Evolutionary conservation across 2,113 vertebrate species (phyloP).

Genomic region (Plecturocebus donacophilus): DNA sequence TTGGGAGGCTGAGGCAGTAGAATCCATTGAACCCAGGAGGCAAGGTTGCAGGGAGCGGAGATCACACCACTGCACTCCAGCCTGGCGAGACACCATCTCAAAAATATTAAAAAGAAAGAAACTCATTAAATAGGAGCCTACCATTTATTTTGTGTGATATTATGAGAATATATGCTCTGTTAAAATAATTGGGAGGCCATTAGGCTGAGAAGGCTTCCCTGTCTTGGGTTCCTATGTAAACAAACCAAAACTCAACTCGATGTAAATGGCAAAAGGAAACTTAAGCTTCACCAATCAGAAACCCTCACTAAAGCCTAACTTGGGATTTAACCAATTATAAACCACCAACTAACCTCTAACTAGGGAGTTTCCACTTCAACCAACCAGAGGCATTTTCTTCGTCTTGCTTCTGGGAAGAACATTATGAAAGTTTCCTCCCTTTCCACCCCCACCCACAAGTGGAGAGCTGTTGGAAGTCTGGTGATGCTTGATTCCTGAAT

Average conservation of each 20-base stretch:
- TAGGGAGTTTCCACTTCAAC: neutral
- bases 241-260: neutral
- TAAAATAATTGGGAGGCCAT: neutral
- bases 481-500: neutral
- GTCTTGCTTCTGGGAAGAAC: neutral
- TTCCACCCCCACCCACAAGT: fast-evolving
- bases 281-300: neutral
- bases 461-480: neutral
- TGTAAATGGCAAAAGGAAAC: neutral
- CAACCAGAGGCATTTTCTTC: neutral
- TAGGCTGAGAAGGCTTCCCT: neutral
- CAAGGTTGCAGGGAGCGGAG: too few relatives aligned
- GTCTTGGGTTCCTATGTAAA: neutral
- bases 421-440: neutral
- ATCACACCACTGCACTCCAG: too few relatives aligned
- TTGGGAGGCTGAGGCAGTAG: too few relatives aligned
- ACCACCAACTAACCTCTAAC: neutral
- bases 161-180: neutral
- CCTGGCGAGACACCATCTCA: too few relatives aligned
- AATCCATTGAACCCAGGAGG: too few relatives aligned
- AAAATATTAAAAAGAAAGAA: neutral
- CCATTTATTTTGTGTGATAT: neutral
- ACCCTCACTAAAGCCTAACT: neutral
- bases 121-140: neutral
- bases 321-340: neutral